Evolutionary conservation across 1,140 invertebrate genomes (phyloP).

Genomic region (Lepidotrigona ventralis): DNA sequence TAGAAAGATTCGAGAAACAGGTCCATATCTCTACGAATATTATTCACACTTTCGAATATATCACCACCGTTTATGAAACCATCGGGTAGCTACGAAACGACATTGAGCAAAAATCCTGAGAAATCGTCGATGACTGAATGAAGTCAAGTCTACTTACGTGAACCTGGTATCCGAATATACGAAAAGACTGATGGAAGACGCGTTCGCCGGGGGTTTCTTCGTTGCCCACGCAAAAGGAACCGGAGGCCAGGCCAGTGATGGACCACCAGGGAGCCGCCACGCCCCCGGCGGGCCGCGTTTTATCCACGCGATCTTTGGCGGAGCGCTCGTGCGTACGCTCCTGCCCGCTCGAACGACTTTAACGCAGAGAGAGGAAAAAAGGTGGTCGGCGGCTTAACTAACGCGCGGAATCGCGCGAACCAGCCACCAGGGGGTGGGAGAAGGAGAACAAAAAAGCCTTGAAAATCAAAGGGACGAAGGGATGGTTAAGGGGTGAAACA

Average conservation of each 20-base stretch:
- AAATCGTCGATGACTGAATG: neutral
- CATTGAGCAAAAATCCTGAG: too few species aligned
- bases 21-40: too few species aligned
- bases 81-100: too few species aligned
- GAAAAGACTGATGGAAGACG: neutral
- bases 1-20: too few species aligned
- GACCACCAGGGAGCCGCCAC: constrained; percentile 78
- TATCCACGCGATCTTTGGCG: constrained; percentile 36
- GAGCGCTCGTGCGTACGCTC: constrained; percentile 44
- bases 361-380: constrained; percentile 31
- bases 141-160: neutral
- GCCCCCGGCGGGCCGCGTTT: constrained; percentile 68
- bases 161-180: neutral
- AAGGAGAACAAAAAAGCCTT: constrained; percentile 4
- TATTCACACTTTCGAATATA: too few species aligned
- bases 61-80: too few species aligned
- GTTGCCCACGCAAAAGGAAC: constrained; percentile 28
- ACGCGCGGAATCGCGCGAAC: constrained; percentile 25
- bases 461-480: constrained; percentile 26
- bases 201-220: neutral
- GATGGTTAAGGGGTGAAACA: constrained; percentile 8
- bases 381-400: constrained; percentile 21
- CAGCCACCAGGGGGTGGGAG: constrained; percentile 6
- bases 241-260: constrained; percentile 73
- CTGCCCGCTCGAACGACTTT: constrained; percentile 37